Base-by-base conservation (phyloP, 2,113 vertebrate species). In the Siphamia tubifer region DNA sequence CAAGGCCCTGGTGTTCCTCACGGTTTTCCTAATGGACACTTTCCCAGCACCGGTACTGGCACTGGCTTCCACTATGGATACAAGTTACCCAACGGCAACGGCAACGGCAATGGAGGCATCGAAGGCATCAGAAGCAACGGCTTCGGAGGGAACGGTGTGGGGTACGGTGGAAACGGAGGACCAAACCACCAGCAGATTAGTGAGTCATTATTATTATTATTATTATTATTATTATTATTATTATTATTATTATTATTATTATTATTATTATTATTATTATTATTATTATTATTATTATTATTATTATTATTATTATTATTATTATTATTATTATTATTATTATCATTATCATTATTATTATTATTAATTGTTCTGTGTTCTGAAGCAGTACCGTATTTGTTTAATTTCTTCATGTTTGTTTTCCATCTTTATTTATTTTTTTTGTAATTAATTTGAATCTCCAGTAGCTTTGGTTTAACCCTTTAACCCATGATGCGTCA, bases 181-280 rank as follows among this genome's bases (percentile, higher is more conserved):
- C 23, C 35, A 13, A 67, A 17, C 12, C 90, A 89, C 17, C 85
- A 82, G 19, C 83, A 87, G 21, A 94, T 94, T 0, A 90, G 93
- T 96, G 78, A 86, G 90, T 56, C 3, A 1, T 6, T 51, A 3
- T 45, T 12, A n/a, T 4, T 24, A 17, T n/a, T n/a, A n/a, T n/a
- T n/a, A 12, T 27, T 30, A 9, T 32, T 10, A 43, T 12, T 12
- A n/a, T 4, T 24, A 17, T n/a, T n/a, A n/a, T n/a, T n/a, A 12
- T 27, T 30, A 9, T 32, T 10, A 1, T 6, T 51, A 3, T 45
- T 12, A n/a, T 4, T 24, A 17, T n/a, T n/a, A n/a, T n/a, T n/a
- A 12, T 27, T 30, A 9, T 32, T 10, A 43, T 12, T n/a, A 1
- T 6, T 51, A 3, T 45, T 12, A n/a, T 4, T 24, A 17, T n/a